Conservation (phyloP, 2,888 invertebrate species). For the Heliconius ethilla region DNA sequence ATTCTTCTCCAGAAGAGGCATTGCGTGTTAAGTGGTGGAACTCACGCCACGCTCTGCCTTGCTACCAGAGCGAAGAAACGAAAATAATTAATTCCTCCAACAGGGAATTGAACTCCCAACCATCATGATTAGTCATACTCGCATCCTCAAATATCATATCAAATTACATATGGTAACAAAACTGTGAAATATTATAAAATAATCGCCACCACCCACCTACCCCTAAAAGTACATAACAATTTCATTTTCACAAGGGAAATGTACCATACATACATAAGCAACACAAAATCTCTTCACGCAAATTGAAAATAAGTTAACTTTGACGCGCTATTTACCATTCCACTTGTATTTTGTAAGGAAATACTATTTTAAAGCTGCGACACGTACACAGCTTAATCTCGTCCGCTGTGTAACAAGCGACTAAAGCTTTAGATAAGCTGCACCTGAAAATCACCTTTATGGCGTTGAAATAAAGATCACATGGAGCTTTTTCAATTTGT, state of each 20-base stretch:
- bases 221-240: neutral
- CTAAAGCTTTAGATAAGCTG: constrained; percentile 6
- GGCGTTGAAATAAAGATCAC: neutral
- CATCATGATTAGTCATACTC: too few relatives aligned
- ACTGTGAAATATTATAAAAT: too few relatives aligned
- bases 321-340: constrained; percentile 17
- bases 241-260: neutral
- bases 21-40: neutral
- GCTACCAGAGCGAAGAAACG: neutral
- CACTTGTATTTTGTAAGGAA: constrained; percentile 16
- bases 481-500: neutral
- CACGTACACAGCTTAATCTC: constrained; percentile 29
- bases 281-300: constrained; percentile 6
- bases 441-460: neutral
- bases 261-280: neutral
- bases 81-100: neutral
- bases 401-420: constrained; percentile 26
- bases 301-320: constrained; percentile 22
- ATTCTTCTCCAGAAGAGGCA: neutral
- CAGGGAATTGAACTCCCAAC: too few relatives aligned
- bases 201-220: neutral
- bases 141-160: too few relatives aligned
- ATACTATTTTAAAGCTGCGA: constrained; percentile 24
- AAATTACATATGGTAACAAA: too few relatives aligned
- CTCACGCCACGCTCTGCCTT: neutral